Conservation (phyloP, 2,113 vertebrate species). For the Probosciger aterrimus region DNA sequence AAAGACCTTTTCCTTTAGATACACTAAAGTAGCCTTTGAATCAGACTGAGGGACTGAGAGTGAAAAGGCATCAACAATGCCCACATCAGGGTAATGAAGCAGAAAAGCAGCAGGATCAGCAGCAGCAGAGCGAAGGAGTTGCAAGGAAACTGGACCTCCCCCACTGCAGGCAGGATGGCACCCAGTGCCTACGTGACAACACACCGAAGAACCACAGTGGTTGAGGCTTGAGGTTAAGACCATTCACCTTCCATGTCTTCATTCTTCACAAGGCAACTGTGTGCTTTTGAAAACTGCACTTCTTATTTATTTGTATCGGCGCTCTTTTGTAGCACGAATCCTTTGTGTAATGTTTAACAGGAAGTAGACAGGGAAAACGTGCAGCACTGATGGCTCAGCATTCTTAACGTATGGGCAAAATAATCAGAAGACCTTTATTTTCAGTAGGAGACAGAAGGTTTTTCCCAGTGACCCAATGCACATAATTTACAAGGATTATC, state of each 20-base stretch:
- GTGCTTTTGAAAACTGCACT: background rate
- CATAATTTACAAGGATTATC: background rate
- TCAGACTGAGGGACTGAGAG: background rate
- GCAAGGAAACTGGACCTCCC: background rate
- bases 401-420: background rate
- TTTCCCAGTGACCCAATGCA: background rate
- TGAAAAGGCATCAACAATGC: conserved; percentile 45
- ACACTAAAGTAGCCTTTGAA: conserved; percentile 38
- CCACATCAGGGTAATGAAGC: conserved; percentile 53
- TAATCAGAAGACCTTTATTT: background rate
- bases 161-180: background rate
- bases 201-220: background rate
- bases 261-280: background rate
- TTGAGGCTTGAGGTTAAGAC: background rate
- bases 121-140: background rate
- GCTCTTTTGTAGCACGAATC: background rate
- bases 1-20: conserved; percentile 12
- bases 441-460: background rate
- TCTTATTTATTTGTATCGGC: background rate
- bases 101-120: conserved; percentile 58
- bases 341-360: background rate
- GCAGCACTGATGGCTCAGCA: rapidly evolving
- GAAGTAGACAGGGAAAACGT: background rate
- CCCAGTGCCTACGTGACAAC: background rate
- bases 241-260: background rate